Conservation (phyloP, 2,888 invertebrate species). For the Galerucella calmariensis region DNA sequence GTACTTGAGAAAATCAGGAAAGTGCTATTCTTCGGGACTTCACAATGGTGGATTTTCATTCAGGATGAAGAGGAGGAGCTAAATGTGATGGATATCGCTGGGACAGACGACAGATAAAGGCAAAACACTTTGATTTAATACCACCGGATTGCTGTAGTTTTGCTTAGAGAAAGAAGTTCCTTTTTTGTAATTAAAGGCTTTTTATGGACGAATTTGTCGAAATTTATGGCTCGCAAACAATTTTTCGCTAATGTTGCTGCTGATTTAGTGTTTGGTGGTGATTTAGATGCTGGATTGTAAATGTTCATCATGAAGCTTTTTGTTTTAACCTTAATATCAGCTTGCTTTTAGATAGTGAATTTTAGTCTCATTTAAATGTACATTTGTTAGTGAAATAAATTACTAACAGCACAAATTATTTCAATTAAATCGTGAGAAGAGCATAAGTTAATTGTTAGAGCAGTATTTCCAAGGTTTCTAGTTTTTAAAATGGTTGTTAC, state of each 20-base stretch:
- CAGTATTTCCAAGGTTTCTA: too few relatives aligned
- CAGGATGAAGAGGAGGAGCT: slow-evolving; percentile 59
- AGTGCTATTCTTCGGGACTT: slow-evolving; percentile 27
- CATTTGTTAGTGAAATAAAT: not conserved
- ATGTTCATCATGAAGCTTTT: slow-evolving; percentile 26
- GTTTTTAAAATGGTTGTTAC: too few relatives aligned
- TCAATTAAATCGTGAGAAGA: too few relatives aligned
- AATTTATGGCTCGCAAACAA: slow-evolving; percentile 55
- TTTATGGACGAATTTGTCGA: slow-evolving; percentile 56
- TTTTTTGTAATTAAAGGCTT: slow-evolving; percentile 64
- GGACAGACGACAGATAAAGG: slow-evolving; percentile 66
- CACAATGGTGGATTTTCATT: slow-evolving; percentile 39
- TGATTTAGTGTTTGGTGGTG: slow-evolving; percentile 43
- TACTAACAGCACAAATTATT: too few relatives aligned
- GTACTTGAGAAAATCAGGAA: slow-evolving; percentile 21
- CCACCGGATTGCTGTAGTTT: slow-evolving; percentile 60
- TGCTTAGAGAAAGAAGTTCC: slow-evolving; percentile 63
- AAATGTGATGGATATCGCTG: slow-evolving; percentile 62
- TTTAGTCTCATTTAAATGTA: not conserved
- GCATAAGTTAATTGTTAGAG: too few relatives aligned
- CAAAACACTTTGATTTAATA: slow-evolving; percentile 67
- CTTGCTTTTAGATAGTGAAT: not conserved
- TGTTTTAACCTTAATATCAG: slow-evolving; percentile 18
- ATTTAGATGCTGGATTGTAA: slow-evolving; percentile 26
- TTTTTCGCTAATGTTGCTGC: slow-evolving; percentile 48